phyloP scores from a whole-genome alignment of 2,888 invertebrate genomes.

The Clivina fossor region DNA sequence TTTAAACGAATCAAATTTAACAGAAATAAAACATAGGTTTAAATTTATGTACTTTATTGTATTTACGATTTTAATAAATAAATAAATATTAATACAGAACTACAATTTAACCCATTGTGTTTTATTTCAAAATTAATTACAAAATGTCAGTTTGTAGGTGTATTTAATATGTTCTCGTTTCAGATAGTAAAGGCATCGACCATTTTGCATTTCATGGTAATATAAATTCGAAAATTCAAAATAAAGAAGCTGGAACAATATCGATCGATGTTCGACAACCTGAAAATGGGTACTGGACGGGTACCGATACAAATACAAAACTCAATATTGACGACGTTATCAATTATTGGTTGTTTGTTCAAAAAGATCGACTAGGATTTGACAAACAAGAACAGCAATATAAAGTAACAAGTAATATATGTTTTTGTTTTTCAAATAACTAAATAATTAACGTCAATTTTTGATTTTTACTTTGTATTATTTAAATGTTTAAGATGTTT shows the following conservation, averaged over 20 bases:
- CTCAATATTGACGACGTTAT: conserved; percentile 60
- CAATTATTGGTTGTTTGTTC: conserved; percentile 64
- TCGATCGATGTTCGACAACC: conserved; percentile 54
- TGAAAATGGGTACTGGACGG: conserved; percentile 57
- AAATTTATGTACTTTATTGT: too few relatives aligned
- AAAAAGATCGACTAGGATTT: conserved; percentile 56
- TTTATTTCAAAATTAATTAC: too few relatives aligned
- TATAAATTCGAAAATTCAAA: conserved; percentile 57
- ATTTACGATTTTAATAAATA: too few relatives aligned
- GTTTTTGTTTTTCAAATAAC: not conserved
- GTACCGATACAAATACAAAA: conserved; percentile 52
- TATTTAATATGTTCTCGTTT: too few relatives aligned
- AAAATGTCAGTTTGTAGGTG: too few relatives aligned
- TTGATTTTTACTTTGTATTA: too few relatives aligned
- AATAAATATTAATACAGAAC: too few relatives aligned
- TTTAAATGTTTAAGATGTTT: too few relatives aligned
- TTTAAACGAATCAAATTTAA: too few relatives aligned
- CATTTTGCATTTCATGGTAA: conserved; percentile 68
- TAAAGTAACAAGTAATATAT: conserved; percentile 51
- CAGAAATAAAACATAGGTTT: too few relatives aligned
- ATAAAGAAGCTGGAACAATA: conserved; percentile 58
- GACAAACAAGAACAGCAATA: conserved; percentile 52
- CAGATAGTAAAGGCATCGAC: conserved; percentile 57
- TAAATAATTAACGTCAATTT: not conserved
- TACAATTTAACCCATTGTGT: too few relatives aligned